These are phyloP conservation scores for Ennomos quercinarius DNA, from an alignment of 2,888 invertebrate genomes.

Conservation along the genomic window DNA sequence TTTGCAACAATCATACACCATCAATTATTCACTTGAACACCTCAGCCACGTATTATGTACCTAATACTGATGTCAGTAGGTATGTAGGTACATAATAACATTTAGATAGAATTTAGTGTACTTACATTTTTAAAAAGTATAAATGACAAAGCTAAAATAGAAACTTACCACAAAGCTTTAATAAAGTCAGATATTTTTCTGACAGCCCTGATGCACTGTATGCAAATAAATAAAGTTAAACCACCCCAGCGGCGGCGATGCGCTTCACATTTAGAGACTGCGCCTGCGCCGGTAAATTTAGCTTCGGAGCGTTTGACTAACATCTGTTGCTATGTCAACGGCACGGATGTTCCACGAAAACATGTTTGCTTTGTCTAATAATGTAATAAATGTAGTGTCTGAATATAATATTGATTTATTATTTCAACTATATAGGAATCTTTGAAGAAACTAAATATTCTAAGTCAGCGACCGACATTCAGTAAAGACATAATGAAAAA, in stretches of 20 bases:
- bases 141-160: too few species aligned
- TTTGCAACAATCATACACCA: too few species aligned
- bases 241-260: slow-evolving; percentile 31
- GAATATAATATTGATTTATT: neutral
- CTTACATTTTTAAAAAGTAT: too few species aligned
- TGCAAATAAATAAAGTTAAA: slow-evolving; percentile 55
- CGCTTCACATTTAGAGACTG: slow-evolving; percentile 47
- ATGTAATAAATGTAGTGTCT: neutral
- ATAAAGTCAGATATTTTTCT: neutral
- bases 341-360: slow-evolving; percentile 15
- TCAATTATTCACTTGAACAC: too few species aligned
- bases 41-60: too few species aligned
- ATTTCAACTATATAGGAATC: neutral
- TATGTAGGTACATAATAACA: too few species aligned
- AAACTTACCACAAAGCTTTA: too few species aligned
- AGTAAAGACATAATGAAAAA: too few species aligned
- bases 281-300: slow-evolving; percentile 46
- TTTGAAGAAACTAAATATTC: too few species aligned
- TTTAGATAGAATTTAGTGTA: too few species aligned
- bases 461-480: too few species aligned
- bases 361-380: slow-evolving; percentile 5
- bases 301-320: slow-evolving; percentile 26
- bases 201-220: slow-evolving; percentile 48
- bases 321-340: slow-evolving; percentile 24
- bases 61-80: too few species aligned